Base-by-base conservation (phyloP, 2,797 vertebrate species). In the Tangara arthus region DNA sequence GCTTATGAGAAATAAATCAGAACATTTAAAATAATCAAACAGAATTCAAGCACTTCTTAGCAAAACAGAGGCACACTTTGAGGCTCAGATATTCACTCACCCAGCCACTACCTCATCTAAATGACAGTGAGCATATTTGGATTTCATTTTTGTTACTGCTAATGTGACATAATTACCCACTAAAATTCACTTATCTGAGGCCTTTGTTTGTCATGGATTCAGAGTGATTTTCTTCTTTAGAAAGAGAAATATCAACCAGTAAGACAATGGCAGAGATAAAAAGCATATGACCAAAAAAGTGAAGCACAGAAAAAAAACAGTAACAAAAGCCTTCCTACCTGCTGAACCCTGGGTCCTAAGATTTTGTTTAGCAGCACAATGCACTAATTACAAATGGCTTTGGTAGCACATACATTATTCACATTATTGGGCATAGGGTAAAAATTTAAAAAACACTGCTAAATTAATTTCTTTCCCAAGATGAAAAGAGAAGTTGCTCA, bases 391-490 rank as follows among this genome's bases (percentile, higher is more conserved):
- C 23, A 34, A 27, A 34, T 68, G 57, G 41, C 60, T 94, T 89
- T 60, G 39, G 59, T 81, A 90, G 8, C 1, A 3, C 39, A 61
- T 65, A 55, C 4, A 16, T 90, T 91, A 68, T 92, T 89, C 68
- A 66, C 24, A 85, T 64, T 82, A 50, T 39, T 0, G 0, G 27
- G n/a, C 34, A 50, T 30, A 85, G 46, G 88, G 66, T 35, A 56
- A 71, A 82, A 70, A 57, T 64, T 34, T 6, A 69, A 60, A 83
- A 77, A 16, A 11, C 30, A n/a, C 11, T 32, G 30, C 44, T 85
- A 89, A 91, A 91, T 70, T 6, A 60, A 89, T 91, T 84, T 89
- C 64, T 71, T 91, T 93, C 57, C 49, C 55, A 64, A 82, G 34
- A 70, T n/a, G 32, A 93, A 94, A 79, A 16, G 8, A 76, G 50